These are phyloP conservation scores for Actinemys pallida DNA, from an alignment of 2,113 vertebrate genomes.

Conservation along the genomic window DNA sequence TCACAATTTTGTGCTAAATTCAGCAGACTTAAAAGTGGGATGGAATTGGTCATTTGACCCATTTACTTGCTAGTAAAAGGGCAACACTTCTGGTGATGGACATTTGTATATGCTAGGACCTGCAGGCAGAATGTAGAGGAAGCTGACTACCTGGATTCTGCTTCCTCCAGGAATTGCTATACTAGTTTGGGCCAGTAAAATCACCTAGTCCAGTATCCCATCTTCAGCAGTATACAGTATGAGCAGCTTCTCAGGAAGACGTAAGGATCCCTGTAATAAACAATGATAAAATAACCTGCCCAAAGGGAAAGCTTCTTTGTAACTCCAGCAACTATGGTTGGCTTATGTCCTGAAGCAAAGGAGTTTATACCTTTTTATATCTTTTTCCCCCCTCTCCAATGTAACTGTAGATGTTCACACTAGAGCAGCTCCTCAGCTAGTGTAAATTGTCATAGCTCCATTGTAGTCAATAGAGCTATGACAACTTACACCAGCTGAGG, in stretches of 20 bases:
- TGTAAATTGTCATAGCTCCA: background rate
- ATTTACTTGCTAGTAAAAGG: background rate
- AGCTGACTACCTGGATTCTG: background rate
- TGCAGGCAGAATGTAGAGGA: background rate
- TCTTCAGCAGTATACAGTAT: background rate
- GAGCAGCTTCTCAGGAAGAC: background rate
- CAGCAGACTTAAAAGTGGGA: background rate
- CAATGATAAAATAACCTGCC: background rate
- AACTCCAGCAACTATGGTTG: background rate
- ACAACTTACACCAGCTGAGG: background rate
- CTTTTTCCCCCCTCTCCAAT: background rate
- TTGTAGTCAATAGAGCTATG: background rate
- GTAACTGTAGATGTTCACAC: background rate
- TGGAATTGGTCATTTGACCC: background rate
- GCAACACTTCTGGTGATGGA: background rate
- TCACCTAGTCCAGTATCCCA: background rate
- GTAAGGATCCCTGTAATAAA: background rate
- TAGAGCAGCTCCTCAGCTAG: background rate
- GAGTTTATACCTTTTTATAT: accelerated
- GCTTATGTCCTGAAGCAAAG: too few species aligned
- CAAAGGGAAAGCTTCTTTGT: background rate
- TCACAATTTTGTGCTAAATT: background rate
- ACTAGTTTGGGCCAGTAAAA: background rate
- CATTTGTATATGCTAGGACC: background rate
- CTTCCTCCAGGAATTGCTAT: background rate